A percentile compares a stretch with the other conserved stretches of the same genome.
phyloP scores from a whole-genome alignment of 2,113 vertebrate genomes.

The Pelusios castaneus region DNA sequence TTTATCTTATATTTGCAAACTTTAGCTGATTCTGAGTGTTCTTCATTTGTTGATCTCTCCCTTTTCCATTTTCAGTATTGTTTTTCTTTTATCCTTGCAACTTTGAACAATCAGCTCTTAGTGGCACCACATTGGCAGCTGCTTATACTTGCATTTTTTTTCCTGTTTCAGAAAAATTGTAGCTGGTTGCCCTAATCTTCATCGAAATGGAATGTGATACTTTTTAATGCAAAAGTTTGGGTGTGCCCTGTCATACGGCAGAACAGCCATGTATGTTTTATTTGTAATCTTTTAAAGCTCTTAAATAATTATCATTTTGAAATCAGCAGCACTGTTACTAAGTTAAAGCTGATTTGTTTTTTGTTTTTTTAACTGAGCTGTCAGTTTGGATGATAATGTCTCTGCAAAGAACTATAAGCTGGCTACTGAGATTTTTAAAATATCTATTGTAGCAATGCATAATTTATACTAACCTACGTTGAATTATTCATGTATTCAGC shows the following conservation, averaged over 20 bases:
- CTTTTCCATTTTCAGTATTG: neutral
- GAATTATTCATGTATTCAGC: neutral
- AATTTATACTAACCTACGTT: neutral
- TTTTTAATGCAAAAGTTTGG: neutral
- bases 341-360: neutral
- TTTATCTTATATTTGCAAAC: neutral
- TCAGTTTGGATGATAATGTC: neutral
- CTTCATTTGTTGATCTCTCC: neutral
- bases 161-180: neutral
- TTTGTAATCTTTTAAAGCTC: neutral
- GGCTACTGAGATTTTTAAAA: neutral
- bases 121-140: neutral
- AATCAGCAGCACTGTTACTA: neutral
- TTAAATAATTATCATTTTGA: neutral
- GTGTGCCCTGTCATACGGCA: neutral
- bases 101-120: neutral
- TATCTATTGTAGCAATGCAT: neutral
- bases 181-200: neutral
- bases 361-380: neutral
- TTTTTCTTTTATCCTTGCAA: neutral
- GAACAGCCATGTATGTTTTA: neutral
- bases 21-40: neutral
- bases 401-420: neutral
- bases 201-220: neutral
- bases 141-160: neutral